A percentile compares a stretch with the other conserved stretches of the same genome.
Evolutionary conservation across 2,888 invertebrate genomes (phyloP).

Genomic region (Taenaris catops): DNA sequence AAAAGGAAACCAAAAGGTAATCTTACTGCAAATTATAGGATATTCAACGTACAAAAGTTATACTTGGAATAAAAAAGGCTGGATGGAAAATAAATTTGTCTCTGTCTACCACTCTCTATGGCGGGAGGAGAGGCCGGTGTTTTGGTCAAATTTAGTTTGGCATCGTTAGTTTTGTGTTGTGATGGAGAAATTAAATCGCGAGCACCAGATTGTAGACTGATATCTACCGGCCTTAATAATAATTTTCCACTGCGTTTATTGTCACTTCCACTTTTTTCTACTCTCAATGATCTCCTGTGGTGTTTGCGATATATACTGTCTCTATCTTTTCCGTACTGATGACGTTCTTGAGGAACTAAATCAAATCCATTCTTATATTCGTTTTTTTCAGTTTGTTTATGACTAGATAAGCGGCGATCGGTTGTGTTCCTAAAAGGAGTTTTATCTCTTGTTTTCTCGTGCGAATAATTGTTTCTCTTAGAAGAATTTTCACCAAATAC

Average conservation of each 20-base stretch:
- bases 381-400: constrained; percentile 54
- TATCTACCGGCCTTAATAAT: constrained; percentile 76
- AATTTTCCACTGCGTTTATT: constrained; percentile 62
- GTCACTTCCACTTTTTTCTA: constrained; percentile 83
- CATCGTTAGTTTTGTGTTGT: constrained; percentile 54
- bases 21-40: too few species aligned
- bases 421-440: constrained; percentile 80
- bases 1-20: too few species aligned
- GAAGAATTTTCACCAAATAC: constrained; percentile 83
- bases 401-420: constrained; percentile 56
- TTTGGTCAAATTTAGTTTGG: constrained; percentile 43
- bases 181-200: constrained; percentile 78
- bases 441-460: constrained; percentile 81
- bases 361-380: constrained; percentile 63
- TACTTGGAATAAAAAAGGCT: too few species aligned
- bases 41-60: too few species aligned
- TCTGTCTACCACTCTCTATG: constrained; percentile 58
- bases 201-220: constrained; percentile 60
- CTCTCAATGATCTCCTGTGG: constrained; percentile 78
- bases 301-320: constrained; percentile 71
- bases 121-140: constrained; percentile 59
- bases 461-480: constrained; percentile 74
- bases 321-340: constrained; percentile 63
- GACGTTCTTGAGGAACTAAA: constrained; percentile 42
- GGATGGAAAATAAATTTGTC: constrained; percentile 69